Evolutionary conservation across 2,888 invertebrate genomes (phyloP).

Genomic region (Tinea semifulvella): DNA sequence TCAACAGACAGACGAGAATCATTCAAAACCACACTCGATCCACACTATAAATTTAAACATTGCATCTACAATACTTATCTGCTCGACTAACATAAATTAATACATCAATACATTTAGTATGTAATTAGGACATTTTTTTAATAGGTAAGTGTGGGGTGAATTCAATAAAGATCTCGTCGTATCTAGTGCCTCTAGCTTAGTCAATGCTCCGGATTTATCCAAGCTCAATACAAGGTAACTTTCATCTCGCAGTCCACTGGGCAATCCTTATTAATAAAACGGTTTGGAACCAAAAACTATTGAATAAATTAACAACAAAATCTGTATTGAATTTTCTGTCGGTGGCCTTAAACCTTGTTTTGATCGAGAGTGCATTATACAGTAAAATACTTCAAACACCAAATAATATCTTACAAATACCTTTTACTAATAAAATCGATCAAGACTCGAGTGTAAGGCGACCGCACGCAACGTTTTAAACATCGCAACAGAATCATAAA

Average conservation of each 20-base stretch:
- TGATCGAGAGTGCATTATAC: neutral
- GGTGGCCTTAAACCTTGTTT: neutral
- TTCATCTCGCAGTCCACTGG: slow-evolving; percentile 53
- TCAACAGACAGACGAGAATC: slow-evolving; percentile 33
- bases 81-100: neutral
- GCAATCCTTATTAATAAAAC: slow-evolving; percentile 24
- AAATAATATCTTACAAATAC: slow-evolving; percentile 10
- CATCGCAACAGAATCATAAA: slow-evolving; percentile 20
- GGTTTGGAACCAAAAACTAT: slow-evolving; percentile 35
- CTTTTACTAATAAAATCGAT: slow-evolving; percentile 3
- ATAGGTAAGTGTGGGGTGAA: neutral
- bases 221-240: slow-evolving; percentile 57
- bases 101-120: slow-evolving; percentile 4
- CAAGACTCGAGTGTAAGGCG: neutral
- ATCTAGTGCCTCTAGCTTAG: neutral
- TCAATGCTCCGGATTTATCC: neutral
- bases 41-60: slow-evolving; percentile 1
- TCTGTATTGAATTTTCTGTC: slow-evolving; percentile 7
- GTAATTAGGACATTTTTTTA: neutral
- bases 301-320: slow-evolving; percentile 25
- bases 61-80: neutral
- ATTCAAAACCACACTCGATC: neutral
- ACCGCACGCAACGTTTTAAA: slow-evolving; percentile 37
- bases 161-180: neutral
- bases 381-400: slow-evolving; percentile 7